Conservation (phyloP, 2,888 invertebrate species). For the Hydrotaea cyrtoneurina region DNA sequence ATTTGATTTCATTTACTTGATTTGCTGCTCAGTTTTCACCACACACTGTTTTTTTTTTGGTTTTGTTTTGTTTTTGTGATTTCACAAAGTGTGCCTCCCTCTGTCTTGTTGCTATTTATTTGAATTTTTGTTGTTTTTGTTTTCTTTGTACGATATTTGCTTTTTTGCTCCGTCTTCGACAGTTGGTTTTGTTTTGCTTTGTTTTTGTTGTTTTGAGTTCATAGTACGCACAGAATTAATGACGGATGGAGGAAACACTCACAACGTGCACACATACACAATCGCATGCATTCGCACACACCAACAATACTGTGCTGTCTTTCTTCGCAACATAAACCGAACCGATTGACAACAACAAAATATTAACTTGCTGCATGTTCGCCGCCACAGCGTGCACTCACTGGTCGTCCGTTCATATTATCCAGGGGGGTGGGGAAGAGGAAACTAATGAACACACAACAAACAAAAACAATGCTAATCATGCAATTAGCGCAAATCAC, state of each 20-base stretch:
- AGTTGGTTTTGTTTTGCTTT: constrained; percentile 8
- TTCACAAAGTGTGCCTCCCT: neutral
- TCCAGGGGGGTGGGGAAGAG: neutral
- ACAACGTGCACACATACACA: constrained; percentile 38
- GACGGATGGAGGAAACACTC: constrained; percentile 36
- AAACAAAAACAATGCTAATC: constrained; percentile 42
- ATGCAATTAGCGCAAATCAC: constrained; percentile 42
- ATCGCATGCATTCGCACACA: constrained; percentile 38
- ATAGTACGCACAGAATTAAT: constrained; percentile 51
- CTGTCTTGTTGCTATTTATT: constrained; percentile 9
- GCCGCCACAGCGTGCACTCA: neutral
- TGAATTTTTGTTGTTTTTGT: constrained; percentile 3
- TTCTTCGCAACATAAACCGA: constrained; percentile 17
- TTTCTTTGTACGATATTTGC: constrained; percentile 16
- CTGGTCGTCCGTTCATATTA: neutral
- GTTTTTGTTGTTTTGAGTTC: constrained; percentile 11
- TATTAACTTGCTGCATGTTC: neutral
- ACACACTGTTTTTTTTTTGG: neutral
- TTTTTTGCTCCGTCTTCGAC: neutral
- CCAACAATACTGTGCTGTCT: neutral
- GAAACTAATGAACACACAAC: constrained; percentile 28
- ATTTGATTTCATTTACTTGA: neutral
- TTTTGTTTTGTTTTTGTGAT: neutral
- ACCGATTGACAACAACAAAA: constrained; percentile 28
- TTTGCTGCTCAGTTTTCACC: neutral